Conservation (phyloP, 2,797 vertebrate species). For the Acomys russatus region DNA sequence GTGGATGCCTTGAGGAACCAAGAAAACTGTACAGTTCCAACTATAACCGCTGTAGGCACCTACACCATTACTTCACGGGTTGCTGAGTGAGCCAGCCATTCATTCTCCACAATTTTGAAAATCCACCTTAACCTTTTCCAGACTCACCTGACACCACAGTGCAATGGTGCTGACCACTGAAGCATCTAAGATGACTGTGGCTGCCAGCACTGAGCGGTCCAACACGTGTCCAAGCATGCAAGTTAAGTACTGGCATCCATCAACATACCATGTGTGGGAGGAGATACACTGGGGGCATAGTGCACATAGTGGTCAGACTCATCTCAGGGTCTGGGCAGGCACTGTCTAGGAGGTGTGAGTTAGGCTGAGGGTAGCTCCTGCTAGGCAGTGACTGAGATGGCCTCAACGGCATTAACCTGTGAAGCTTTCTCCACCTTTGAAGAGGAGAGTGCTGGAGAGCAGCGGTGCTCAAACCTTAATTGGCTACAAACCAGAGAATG, state of each 20-base stretch:
- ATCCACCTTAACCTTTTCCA: not conserved
- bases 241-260: not conserved
- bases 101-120: not conserved
- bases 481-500: not conserved
- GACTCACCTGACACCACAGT: not conserved
- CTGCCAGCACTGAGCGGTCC: not conserved
- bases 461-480: not conserved
- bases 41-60: not conserved
- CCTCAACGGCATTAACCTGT: not conserved
- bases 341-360: too few species aligned
- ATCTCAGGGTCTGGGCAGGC: too few species aligned
- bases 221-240: not conserved
- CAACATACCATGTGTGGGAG: too few species aligned
- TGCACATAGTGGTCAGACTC: not conserved
- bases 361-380: not conserved
- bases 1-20: not conserved
- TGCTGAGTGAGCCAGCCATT: not conserved
- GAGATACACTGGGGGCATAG: too few species aligned
- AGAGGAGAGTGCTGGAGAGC: not conserved
- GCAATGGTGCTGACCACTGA: not conserved
- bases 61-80: not conserved
- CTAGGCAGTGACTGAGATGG: not conserved
- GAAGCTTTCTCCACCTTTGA: not conserved
- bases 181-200: not conserved
- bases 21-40: not conserved